Evolutionary conservation across 2,797 vertebrate genomes (phyloP).

Genomic region (Poecile montanus): DNA sequence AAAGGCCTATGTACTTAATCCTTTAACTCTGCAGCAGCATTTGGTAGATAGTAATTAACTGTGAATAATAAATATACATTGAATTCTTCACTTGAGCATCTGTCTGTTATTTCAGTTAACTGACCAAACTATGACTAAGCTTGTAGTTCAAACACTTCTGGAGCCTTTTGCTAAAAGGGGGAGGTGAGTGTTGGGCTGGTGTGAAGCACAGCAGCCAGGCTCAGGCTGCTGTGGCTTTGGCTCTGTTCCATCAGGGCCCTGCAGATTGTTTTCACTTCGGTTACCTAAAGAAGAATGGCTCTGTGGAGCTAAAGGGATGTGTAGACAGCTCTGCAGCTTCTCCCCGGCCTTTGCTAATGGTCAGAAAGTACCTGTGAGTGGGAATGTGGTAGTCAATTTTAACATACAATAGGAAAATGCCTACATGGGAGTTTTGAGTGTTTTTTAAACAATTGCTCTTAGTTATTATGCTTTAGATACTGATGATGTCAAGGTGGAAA

Average conservation of each 20-base stretch:
- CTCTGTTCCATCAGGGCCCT: neutral
- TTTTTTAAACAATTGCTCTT: neutral
- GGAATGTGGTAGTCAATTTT: neutral
- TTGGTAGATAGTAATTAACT: constrained; percentile 87
- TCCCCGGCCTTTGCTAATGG: rapidly evolving
- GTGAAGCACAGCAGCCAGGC: neutral
- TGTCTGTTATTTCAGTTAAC: constrained; percentile 60
- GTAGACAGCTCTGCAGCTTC: neutral
- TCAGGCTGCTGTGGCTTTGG: neutral
- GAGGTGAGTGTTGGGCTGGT: neutral
- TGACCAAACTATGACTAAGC: neutral
- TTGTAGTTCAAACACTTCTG: neutral
- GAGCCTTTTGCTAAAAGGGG: neutral
- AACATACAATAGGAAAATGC: neutral
- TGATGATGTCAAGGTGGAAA: neutral
- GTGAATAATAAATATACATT: constrained; percentile 85
- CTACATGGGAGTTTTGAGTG: rapidly evolving
- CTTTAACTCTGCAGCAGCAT: constrained; percentile 82
- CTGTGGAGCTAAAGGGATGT: rapidly evolving
- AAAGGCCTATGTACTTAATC: constrained; percentile 84
- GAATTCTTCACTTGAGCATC: constrained; percentile 80
- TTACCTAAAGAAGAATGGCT: neutral
- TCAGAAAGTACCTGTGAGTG: neutral
- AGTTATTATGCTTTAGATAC: neutral
- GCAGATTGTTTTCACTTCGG: neutral